These are phyloP conservation scores for Choristoneura rosaceana DNA, from an alignment of 2,888 invertebrate species.

Conservation along the genomic window DNA sequence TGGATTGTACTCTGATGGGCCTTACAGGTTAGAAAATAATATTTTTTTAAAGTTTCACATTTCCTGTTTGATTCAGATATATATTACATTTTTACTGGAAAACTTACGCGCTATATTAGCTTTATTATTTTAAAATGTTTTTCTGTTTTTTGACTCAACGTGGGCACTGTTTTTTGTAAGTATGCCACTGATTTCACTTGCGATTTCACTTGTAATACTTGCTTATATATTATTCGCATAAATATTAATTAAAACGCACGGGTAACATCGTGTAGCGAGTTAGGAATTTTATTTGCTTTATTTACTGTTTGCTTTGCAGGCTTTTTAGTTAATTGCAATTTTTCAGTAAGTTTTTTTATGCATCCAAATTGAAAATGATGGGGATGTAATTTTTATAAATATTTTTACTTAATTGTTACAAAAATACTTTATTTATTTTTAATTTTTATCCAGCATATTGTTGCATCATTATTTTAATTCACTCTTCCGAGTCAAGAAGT, in stretches of 20 bases:
- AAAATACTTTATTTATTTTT: too few species aligned
- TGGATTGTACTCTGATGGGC: slow-evolving; percentile 73
- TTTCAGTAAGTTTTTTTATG: too few species aligned
- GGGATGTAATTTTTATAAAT: too few species aligned
- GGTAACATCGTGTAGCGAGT: neutral
- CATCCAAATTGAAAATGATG: too few species aligned
- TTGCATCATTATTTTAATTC: too few species aligned
- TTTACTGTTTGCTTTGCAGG: neutral
- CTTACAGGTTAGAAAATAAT: slow-evolving; percentile 75
- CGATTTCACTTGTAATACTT: slow-evolving; percentile 48
- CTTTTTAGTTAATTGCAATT: neutral
- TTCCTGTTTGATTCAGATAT: slow-evolving; percentile 41
- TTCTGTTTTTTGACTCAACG: neutral
- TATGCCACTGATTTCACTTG: slow-evolving; percentile 53
- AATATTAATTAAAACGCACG: slow-evolving; percentile 2
- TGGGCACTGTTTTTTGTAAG: slow-evolving; percentile 26
- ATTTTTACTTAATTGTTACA: too few species aligned
- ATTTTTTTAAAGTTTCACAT: slow-evolving; percentile 33
- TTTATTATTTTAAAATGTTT: slow-evolving; percentile 1
- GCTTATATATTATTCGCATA: slow-evolving; percentile 13
- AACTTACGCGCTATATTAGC: slow-evolving; percentile 48
- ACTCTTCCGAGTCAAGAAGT: too few species aligned
- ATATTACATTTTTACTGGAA: slow-evolving; percentile 10
- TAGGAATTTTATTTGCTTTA: neutral
- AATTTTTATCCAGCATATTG: too few species aligned